These are phyloP conservation scores for Epizoanthus stellaris DNA, from an alignment of 92 coral and sea anemone genomes.

Conservation along the genomic window DNA sequence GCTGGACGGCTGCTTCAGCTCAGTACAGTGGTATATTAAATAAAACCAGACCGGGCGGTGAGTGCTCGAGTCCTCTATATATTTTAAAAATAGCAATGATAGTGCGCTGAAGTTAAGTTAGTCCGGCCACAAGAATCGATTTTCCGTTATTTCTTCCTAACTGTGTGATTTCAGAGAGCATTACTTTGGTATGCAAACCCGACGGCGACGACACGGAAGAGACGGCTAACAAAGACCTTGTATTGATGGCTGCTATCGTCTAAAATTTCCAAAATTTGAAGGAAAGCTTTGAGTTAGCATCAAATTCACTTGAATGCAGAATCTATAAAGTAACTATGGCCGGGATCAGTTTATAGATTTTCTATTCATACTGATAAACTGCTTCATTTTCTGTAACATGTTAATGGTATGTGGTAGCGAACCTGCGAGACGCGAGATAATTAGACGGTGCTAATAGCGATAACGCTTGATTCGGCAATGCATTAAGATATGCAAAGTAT, in stretches of 20 bases:
- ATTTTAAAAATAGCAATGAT: too few relatives aligned
- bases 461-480: not conserved
- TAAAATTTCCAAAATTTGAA: not conserved
- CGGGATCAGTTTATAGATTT: not conserved
- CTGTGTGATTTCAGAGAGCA: constrained; percentile 1
- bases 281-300: not conserved
- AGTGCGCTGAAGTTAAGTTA: not conserved
- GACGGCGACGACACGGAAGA: not conserved
- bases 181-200: constrained; percentile 29
- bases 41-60: too few relatives aligned
- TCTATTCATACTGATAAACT: not conserved
- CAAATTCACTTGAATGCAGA: not conserved
- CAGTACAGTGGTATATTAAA: too few relatives aligned
- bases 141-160: not conserved
- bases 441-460: not conserved
- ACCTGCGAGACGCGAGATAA: not conserved
- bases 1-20: too few relatives aligned
- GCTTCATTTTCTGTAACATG: not conserved
- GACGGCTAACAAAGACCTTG: not conserved
- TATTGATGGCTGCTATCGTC: not conserved
- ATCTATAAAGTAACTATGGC: not conserved
- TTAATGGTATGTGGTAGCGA: not conserved
- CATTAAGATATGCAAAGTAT: constrained; percentile 12
- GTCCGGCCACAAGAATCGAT: not conserved
- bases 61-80: not conserved